Base-by-base conservation (phyloP, 2,797 vertebrate species). In the Gallinago stenura region DNA sequence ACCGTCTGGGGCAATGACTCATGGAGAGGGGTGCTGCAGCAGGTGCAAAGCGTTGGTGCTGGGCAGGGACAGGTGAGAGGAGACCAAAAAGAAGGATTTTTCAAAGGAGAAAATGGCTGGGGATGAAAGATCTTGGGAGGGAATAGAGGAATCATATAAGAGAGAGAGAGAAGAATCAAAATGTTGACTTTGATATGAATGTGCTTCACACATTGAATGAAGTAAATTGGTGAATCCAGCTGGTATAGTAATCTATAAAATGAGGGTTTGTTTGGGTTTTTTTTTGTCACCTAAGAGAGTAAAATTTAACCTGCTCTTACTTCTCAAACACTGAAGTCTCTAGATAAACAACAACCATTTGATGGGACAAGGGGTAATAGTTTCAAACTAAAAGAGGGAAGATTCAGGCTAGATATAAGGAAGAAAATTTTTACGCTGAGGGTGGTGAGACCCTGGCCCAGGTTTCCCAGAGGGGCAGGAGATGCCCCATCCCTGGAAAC, bases 11-110 rank as follows among this genome's bases (percentile, higher is more conserved):
- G 43, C 83, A 31, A 3, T 14, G 69, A 21, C 21, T 78, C 21
- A 3, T 5, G 60, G 18, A 0, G 12, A 73, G n/a, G 1, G 0
- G 50, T 21, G 60, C 78, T 88, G 60, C 69, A 71, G 60, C 94
- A 95, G 91, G 72, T 97, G 93, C 30, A 43, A 53, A 72, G 61
- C 1, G 1, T 86, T 91, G 3, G n/a, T 3, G 14, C 26, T 15
- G 65, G 10, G 48, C 13, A 58, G 61, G 41, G 15, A 54, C 89
- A 94, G 91, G 83, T 90, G 88, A 88, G 70, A n/a, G 54, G 54
- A 71, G 13, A 43, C 20, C 33, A 10, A 15, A 68, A 89, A 21
- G 25, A 13, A 83, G 26, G 41, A 8, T 24, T 2, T 41, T 33
- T 71, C 19, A 21, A 9, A 56, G 35, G 33, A 48, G 37, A 12